Base-by-base conservation (phyloP, 2,888 invertebrate species). In the Fragum sueziense region DNA sequence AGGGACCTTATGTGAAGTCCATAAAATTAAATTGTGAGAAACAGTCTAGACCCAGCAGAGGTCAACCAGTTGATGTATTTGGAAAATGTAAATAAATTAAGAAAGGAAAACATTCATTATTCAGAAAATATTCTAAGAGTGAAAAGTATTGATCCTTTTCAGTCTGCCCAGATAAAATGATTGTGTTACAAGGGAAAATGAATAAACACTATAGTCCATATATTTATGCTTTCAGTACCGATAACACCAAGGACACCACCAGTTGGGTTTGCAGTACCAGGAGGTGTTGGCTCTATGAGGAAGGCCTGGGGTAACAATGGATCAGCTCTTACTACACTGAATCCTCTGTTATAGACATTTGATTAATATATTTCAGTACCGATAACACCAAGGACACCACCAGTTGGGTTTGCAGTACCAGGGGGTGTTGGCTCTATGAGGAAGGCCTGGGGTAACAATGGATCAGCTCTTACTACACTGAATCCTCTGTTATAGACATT, bases 301-400 rank as follows among this genome's bases (percentile, higher is more conserved):
- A 87, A 82, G 73, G 85, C 83, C 1, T 86, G 86, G 87, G 84
- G 80, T 22, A 78, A 73, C 47, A 76, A 54, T n/a, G 71, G 71
- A 61, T 59, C 74, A 65, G 67, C 76, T 61, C 73, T 85, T 37
- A 57, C 75, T 70, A 70, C 73, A 57, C 76, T 79, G 37, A 86
- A 82, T 37, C 67, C 74, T 59, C 54, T 82, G 82, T 82, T n/a
- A n/a, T n/a, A n/a, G n/a, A n/a, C n/a, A n/a, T n/a, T n/a, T n/a
- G n/a, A n/a, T n/a, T n/a, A n/a, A n/a, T n/a, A 29, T 20, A 57
- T 57, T 80, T 65, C 57, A 77, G 73, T 73, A 2, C 57, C 76
- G 20, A 47, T 79, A 14, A 65, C 78, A 3, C 79, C 82, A 14
- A 79, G 59, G 78, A 82, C 79, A 7, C 74, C 76, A 34, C 79